phyloP scores from a whole-genome alignment of 2,888 invertebrate species.

The Archips crataeganus region DNA sequence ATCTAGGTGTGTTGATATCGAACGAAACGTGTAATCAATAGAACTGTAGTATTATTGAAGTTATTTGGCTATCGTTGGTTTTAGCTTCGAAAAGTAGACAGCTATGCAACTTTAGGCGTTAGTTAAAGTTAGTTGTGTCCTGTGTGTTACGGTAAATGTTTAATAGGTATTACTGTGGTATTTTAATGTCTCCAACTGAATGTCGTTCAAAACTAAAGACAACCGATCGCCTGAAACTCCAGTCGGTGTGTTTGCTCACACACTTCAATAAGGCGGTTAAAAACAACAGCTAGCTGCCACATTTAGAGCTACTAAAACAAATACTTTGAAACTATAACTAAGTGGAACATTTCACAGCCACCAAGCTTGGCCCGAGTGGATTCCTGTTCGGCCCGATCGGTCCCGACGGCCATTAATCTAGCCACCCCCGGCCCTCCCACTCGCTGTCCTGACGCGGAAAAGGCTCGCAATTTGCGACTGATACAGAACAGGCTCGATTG shows the following conservation, averaged over 20 bases:
- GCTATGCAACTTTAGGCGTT: background rate
- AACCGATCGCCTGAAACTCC: constrained; percentile 5
- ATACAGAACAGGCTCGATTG: constrained; percentile 10
- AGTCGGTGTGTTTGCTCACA: constrained; percentile 16
- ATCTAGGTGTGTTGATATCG: background rate
- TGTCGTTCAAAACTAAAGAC: background rate
- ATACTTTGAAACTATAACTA: constrained; percentile 12
- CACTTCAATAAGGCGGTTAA: constrained; percentile 22
- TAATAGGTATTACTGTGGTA: background rate
- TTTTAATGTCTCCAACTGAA: background rate
- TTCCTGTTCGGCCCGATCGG: constrained; percentile 21
- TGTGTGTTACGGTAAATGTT: too few species aligned
- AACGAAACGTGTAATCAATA: background rate
- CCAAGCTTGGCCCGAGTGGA: constrained; percentile 24
- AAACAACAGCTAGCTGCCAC: background rate
- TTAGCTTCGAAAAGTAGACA: background rate
- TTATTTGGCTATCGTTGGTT: background rate
- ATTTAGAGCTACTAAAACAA: constrained; percentile 1
- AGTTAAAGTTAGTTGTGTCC: background rate
- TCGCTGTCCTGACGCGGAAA: constrained; percentile 13
- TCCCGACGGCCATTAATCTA: constrained; percentile 42
- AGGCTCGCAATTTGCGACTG: constrained; percentile 19
- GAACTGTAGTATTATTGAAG: too few species aligned
- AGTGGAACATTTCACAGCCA: constrained; percentile 33
- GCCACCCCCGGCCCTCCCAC: constrained; percentile 25